A percentile compares a stretch with the other conserved stretches of the same genome.
Evolutionary conservation across 2,888 invertebrate genomes (phyloP).

Genomic region (Apocheima hispidaria): DNA sequence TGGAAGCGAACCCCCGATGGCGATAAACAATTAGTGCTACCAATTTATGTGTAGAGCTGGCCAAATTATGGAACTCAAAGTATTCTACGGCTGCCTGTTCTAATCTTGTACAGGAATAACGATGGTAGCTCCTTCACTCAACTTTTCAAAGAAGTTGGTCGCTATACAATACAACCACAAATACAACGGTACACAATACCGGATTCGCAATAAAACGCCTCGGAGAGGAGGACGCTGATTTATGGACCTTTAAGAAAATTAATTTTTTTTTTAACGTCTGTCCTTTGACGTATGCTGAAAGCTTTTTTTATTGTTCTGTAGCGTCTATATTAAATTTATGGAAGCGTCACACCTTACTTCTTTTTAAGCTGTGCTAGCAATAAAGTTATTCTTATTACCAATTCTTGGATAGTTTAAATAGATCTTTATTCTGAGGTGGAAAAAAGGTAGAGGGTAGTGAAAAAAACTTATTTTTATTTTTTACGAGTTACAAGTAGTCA

Average conservation of each 20-base stretch:
- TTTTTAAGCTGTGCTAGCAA: too few species aligned
- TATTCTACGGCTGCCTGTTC: neutral
- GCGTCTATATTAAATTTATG: neutral
- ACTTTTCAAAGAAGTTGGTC: neutral
- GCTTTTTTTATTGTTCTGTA: slow-evolving; percentile 1
- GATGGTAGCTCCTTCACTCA: neutral
- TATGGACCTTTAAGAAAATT: slow-evolving; percentile 33
- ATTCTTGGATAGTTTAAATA: too few species aligned
- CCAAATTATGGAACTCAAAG: neutral
- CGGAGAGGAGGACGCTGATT: slow-evolving; percentile 32
- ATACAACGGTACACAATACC: slow-evolving; percentile 37
- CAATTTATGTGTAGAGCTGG: neutral
- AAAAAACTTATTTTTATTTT: too few species aligned
- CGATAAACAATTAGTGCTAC: slow-evolving; percentile 31
- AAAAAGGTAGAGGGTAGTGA: too few species aligned
- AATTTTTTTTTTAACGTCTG: slow-evolving; percentile 25
- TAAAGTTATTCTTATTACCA: too few species aligned
- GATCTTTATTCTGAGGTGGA: too few species aligned
- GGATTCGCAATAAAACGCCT: slow-evolving; percentile 38
- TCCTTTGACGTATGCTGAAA: slow-evolving; percentile 15
- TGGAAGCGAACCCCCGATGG: slow-evolving; percentile 34
- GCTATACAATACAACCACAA: slow-evolving; percentile 1
- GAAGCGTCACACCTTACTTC: too few species aligned
- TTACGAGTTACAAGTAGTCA: too few species aligned
- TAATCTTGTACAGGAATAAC: neutral